Evolutionary conservation across 2,888 invertebrate species (phyloP).

Genomic region (Tipula vernalis): DNA sequence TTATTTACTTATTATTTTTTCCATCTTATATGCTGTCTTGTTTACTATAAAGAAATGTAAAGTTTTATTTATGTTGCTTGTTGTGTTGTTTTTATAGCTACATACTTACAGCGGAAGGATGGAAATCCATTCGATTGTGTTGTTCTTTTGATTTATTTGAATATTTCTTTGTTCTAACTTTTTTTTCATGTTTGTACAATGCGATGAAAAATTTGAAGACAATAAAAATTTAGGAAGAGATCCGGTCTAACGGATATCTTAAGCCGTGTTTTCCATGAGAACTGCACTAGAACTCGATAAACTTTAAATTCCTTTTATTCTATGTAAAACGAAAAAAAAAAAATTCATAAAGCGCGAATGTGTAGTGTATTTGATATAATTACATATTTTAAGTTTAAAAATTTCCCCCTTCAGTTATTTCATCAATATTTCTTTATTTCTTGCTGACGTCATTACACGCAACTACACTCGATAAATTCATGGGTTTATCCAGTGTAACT

Average conservation of each 20-base stretch:
- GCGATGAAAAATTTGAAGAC: not conserved
- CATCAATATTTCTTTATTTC: too few species aligned
- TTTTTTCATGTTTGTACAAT: not conserved
- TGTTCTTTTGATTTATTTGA: not conserved
- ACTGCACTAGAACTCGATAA: too few species aligned
- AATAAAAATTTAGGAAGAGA: not conserved
- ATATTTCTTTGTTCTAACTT: not conserved
- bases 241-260: not conserved
- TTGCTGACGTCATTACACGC: too few species aligned
- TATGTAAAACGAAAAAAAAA: too few species aligned
- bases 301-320: too few species aligned
- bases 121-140: not conserved
- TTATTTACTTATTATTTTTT: not conserved
- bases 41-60: not conserved
- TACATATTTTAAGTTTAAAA: too few species aligned
- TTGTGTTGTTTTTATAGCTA: not conserved
- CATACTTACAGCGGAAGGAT: not conserved
- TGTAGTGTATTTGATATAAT: too few species aligned
- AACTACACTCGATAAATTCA: too few species aligned
- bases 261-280: too few species aligned
- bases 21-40: not conserved
- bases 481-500: too few species aligned
- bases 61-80: not conserved
- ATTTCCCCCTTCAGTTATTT: too few species aligned
- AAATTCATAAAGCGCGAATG: too few species aligned